Conservation (phyloP, 2,888 invertebrate genomes). For the Caenorhabditis sulstoni region DNA sequence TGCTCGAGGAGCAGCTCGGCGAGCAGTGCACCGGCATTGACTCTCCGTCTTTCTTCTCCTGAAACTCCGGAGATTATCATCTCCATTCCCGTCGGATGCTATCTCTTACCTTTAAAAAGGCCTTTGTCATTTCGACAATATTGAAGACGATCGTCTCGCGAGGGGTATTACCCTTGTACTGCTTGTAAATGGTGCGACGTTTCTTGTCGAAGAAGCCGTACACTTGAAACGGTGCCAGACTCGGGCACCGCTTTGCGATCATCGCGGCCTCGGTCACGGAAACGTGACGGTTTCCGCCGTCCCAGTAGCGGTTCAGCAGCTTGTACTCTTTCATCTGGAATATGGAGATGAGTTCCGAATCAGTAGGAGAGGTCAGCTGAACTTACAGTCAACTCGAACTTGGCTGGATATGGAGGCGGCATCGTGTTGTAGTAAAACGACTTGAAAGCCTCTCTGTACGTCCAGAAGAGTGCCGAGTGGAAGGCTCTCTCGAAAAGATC, state of each 20-base stretch:
- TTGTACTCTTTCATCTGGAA: conserved; percentile 12
- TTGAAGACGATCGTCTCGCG: too few species aligned
- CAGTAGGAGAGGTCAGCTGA: too few species aligned
- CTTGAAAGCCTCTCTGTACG: conserved; percentile 45
- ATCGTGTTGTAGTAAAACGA: conserved; percentile 34
- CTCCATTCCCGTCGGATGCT: too few species aligned
- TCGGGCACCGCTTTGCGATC: conserved; percentile 7
- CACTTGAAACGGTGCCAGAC: conserved; percentile 28
- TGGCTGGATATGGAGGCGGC: conserved; percentile 25
- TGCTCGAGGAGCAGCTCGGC: too few species aligned
- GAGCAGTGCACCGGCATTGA: too few species aligned
- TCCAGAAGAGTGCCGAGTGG: conserved; percentile 42
- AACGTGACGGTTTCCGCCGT: conserved; percentile 45
- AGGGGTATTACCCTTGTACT: too few species aligned
- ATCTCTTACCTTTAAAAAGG: too few species aligned
- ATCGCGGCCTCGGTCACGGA: conserved; percentile 14
- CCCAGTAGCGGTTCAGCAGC: conserved; percentile 35
- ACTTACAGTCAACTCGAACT: conserved; percentile 20
- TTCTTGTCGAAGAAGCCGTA: conserved; percentile 34
- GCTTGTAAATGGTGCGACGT: conserved; percentile 28
- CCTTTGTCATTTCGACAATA: too few species aligned
- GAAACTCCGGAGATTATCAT: too few species aligned
- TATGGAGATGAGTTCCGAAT: neutral
- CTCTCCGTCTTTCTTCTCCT: too few species aligned
- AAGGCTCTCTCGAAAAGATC: conserved; percentile 21